These are phyloP conservation scores for Macrocentrus cingulum DNA, from an alignment of 1,140 invertebrate genomes.

Conservation along the genomic window DNA sequence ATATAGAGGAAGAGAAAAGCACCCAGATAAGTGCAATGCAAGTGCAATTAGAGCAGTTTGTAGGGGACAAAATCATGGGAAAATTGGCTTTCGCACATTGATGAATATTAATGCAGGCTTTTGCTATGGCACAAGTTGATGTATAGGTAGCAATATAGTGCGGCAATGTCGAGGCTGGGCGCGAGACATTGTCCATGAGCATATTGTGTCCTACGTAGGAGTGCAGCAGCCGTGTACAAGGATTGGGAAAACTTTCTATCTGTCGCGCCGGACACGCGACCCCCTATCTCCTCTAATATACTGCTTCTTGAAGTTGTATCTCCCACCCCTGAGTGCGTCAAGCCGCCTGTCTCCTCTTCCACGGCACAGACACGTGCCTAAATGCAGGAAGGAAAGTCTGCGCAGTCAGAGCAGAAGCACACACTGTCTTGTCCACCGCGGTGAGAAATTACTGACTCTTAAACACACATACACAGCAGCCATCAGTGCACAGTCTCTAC, in stretches of 20 bases:
- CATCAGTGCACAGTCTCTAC: too few relatives aligned
- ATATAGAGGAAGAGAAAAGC: constrained; percentile 23
- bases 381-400: constrained; percentile 47
- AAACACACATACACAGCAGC: constrained; percentile 10
- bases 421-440: background rate
- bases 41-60: constrained; percentile 23
- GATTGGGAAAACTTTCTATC: constrained; percentile 45
- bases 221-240: constrained; percentile 25
- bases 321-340: background rate
- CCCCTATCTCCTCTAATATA: constrained; percentile 21
- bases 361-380: constrained; percentile 41
- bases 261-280: constrained; percentile 41
- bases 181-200: constrained; percentile 35
- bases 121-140: background rate
- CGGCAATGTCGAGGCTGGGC: too few relatives aligned
- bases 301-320: constrained; percentile 17
- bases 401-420: constrained; percentile 19
- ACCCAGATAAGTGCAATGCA: constrained; percentile 10
- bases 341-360: constrained; percentile 29
- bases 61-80: constrained; percentile 11
- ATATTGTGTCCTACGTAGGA: constrained; percentile 35
- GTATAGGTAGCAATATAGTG: too few relatives aligned
- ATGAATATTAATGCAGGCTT: background rate
- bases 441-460: constrained; percentile 19
- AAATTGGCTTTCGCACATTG: background rate